Conservation (phyloP, 2,797 vertebrate genomes). For the Hemitrygon akajei region DNA sequence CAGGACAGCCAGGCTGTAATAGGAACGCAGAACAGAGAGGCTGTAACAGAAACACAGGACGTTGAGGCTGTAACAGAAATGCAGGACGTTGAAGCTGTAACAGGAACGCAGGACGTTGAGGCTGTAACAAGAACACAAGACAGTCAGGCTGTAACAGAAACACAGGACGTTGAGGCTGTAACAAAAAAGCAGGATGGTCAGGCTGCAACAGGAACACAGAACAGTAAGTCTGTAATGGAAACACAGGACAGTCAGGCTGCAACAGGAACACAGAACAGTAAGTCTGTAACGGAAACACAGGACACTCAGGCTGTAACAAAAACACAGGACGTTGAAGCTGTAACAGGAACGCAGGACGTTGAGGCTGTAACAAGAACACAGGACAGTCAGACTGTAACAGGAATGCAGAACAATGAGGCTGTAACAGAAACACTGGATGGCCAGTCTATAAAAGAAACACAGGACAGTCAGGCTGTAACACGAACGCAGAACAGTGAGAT, state of each 20-base stretch:
- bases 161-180: no score
- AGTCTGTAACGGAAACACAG: neutral
- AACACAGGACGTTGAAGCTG: neutral
- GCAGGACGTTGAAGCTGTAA: no score
- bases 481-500: neutral
- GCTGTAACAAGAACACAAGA: no score
- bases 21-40: neutral
- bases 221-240: accelerated
- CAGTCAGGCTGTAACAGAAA: no score
- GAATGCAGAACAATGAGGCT: no score
- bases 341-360: neutral
- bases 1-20: accelerated
- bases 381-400: no score
- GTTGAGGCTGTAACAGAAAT: no score
- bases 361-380: no score
- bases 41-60: neutral
- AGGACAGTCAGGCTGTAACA: accelerated
- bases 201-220: accelerated
- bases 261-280: no score
- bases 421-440: no score
- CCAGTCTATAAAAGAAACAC: neutral
- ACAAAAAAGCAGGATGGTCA: accelerated
- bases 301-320: no score
- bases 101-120: no score
- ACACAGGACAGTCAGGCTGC: neutral